Conservation (phyloP, 2,888 invertebrate genomes). For the Cephus sareptanus region DNA sequence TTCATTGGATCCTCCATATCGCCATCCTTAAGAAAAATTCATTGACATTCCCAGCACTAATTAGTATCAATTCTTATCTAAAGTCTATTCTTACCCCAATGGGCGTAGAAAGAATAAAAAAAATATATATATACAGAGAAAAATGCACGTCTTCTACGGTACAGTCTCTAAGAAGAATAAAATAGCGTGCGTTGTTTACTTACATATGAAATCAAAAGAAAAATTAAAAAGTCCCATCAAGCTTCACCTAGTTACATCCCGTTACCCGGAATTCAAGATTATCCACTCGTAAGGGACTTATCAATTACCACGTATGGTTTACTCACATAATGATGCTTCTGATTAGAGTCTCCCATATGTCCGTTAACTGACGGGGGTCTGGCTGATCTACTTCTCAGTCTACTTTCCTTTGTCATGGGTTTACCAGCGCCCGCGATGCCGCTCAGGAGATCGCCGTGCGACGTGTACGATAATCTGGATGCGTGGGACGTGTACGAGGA, state of each 20-base stretch:
- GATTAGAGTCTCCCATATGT: constrained; percentile 72
- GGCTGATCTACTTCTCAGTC: constrained; percentile 80
- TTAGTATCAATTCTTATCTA: no score
- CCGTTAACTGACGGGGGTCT: constrained; percentile 69
- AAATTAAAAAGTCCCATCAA: no score
- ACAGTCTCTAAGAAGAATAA: no score
- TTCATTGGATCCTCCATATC: constrained; percentile 85
- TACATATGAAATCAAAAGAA: no score
- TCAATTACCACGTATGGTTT: constrained; percentile 40
- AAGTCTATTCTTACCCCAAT: no score
- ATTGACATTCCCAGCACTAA: no score
- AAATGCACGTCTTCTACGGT: no score
- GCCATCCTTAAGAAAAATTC: constrained; percentile 73
- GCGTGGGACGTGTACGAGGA: constrained; percentile 97
- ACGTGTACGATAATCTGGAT: constrained; percentile 92
- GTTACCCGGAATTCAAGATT: no score
- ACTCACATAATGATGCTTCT: constrained; percentile 77
- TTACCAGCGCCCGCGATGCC: constrained; percentile 74
- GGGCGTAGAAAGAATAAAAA: no score
- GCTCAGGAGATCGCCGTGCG: constrained; percentile 89
- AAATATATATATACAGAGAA: no score
- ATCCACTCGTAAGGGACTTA: neutral
- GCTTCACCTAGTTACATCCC: no score
- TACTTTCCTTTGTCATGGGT: constrained; percentile 87
- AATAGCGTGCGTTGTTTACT: no score